These are phyloP conservation scores for Drosophila niveifrons DNA, from an alignment of 2,888 invertebrate species.

Conservation along the genomic window DNA sequence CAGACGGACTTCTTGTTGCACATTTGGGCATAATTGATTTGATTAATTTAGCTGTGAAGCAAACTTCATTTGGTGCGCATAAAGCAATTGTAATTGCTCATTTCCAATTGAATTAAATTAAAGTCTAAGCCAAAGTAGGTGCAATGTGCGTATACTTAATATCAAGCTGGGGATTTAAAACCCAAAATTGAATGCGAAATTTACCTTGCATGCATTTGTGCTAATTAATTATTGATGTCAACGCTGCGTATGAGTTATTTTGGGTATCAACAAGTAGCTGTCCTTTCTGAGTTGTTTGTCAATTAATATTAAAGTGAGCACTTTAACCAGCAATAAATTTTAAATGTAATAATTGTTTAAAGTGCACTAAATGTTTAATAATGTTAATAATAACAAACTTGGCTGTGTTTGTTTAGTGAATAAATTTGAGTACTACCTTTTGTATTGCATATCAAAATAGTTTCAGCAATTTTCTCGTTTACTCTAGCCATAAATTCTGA, in stretches of 20 bases:
- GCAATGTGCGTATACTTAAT: background rate
- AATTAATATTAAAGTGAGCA: no score
- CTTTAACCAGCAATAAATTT: no score
- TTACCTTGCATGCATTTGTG: background rate
- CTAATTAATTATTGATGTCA: background rate
- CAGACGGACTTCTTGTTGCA: constrained; percentile 6
- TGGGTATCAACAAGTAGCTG: no score
- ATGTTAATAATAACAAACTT: no score
- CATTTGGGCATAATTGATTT: constrained; percentile 10
- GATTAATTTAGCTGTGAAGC: constrained; percentile 5
- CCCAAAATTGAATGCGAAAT: background rate
- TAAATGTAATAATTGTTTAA: background rate
- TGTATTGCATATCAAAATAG: background rate
- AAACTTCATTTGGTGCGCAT: background rate
- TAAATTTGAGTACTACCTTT: background rate
- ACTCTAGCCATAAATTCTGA: background rate
- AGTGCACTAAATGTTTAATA: no score
- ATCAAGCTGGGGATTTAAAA: background rate
- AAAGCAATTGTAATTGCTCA: background rate
- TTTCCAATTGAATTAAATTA: background rate
- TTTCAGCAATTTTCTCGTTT: background rate
- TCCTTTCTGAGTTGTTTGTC: background rate
- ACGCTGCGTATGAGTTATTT: background rate
- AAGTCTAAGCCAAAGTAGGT: background rate
- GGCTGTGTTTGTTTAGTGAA: background rate